phyloP scores from a whole-genome alignment of 2,797 vertebrate genomes.

The Lepilemur ruficaudatus region DNA sequence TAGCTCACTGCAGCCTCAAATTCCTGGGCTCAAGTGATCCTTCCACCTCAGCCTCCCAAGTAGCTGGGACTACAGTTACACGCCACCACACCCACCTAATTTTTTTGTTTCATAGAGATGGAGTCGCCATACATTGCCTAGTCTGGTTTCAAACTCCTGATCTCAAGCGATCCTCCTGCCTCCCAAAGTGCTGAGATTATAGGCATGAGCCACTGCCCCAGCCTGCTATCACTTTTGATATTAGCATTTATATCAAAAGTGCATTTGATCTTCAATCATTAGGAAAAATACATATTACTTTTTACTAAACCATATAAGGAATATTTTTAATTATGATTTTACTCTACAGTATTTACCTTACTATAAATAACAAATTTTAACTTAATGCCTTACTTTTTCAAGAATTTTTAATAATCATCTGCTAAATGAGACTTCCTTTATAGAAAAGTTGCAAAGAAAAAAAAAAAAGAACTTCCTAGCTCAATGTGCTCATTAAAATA shows the following conservation, averaged over 20 bases:
- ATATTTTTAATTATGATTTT: constrained; percentile 34
- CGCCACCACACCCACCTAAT: too few relatives aligned
- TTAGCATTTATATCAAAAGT: neutral
- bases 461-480: neutral
- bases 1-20: too few relatives aligned
- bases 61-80: too few relatives aligned
- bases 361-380: neutral
- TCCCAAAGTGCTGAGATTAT: too few relatives aligned
- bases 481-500: neutral
- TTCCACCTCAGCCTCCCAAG: too few relatives aligned
- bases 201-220: neutral
- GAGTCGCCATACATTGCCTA: too few relatives aligned
- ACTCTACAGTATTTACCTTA: neutral
- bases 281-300: neutral
- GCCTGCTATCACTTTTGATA: neutral
- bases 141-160: too few relatives aligned
- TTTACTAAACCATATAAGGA: neutral
- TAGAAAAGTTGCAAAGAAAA: neutral
- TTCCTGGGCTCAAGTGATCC: too few relatives aligned
- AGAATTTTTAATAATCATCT: neutral
- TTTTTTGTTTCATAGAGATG: too few relatives aligned
- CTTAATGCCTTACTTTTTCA: neutral
- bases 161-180: too few relatives aligned
- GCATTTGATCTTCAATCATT: neutral
- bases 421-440: neutral